Percentiles rank a stretch among this genome's conserved stretches.
phyloP scores from a whole-genome alignment of 2,113 vertebrate species.

The Pimephales promelas region DNA sequence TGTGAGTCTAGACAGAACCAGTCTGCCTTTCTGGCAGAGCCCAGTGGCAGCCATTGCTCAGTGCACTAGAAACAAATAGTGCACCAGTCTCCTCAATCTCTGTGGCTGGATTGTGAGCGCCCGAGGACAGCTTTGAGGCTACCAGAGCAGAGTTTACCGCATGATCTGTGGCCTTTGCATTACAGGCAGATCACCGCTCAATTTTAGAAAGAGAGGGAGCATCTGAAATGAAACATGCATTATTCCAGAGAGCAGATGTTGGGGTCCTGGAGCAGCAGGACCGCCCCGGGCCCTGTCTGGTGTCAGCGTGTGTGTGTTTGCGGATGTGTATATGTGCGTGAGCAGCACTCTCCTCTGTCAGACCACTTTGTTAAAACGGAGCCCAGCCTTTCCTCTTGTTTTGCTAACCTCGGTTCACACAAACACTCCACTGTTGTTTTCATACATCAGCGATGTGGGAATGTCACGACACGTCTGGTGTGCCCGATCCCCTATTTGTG shows the following conservation, averaged over 20 bases:
- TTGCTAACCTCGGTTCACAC: constrained; percentile 59
- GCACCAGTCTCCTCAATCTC: constrained; percentile 38
- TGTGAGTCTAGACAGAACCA: background rate
- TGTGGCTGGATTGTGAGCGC: background rate
- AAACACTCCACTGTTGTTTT: constrained; percentile 54
- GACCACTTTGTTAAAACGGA: constrained; percentile 58
- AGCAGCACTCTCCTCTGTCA: constrained; percentile 41
- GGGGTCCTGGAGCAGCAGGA: constrained; percentile 62
- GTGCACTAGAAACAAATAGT: constrained; percentile 51
- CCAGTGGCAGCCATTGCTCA: constrained; percentile 40
- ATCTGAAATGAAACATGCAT: constrained; percentile 58
- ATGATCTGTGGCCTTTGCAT: constrained; percentile 40
- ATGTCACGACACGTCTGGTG: constrained; percentile 54
- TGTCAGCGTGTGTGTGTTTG: constrained; percentile 55
- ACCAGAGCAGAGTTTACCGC: background rate
- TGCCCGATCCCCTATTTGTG: constrained; percentile 15
- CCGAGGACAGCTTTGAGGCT: constrained; percentile 7
- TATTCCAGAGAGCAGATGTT: constrained; percentile 71
- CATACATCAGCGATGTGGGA: constrained; percentile 56
- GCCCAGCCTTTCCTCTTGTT: constrained; percentile 60
- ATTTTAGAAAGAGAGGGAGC: constrained; percentile 45
- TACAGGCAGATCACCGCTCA: constrained; percentile 45
- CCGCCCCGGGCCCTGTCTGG: constrained; percentile 68
- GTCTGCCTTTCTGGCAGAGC: constrained; percentile 11
- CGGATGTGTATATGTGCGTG: constrained; percentile 45